Conservation (phyloP, 2,888 invertebrate genomes). For the Pterostichus madidus region DNA sequence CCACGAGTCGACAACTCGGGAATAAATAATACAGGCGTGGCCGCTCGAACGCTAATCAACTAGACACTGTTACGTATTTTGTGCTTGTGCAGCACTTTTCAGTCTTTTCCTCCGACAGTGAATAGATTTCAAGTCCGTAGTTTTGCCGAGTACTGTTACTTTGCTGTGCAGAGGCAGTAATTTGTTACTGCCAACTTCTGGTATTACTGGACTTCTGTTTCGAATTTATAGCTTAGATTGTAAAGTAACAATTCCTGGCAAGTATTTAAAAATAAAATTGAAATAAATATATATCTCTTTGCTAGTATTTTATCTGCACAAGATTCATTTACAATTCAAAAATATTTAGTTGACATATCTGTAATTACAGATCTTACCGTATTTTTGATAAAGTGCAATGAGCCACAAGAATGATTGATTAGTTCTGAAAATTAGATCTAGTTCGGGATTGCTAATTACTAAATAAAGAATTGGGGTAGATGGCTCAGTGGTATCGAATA, state of each 20-base stretch:
- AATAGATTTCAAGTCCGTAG: slow-evolving; percentile 15
- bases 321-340: no score
- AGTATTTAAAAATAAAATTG: neutral
- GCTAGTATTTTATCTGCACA: no score
- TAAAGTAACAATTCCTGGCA: neutral
- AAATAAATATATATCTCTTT: no score
- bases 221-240: neutral
- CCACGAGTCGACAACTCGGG: slow-evolving; percentile 37
- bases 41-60: slow-evolving; percentile 32
- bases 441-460: no score
- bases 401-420: no score
- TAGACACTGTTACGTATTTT: slow-evolving; percentile 5
- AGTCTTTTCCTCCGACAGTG: slow-evolving; percentile 1
- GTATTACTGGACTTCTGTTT: slow-evolving; percentile 9
- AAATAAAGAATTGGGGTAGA: no score
- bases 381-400: no score
- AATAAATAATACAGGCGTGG: slow-evolving; percentile 59
- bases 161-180: neutral
- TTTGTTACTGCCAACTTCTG: slow-evolving; percentile 26
- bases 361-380: no score
- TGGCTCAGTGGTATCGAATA: no score
- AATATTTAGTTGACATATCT: no score
- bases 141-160: slow-evolving; percentile 21
- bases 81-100: slow-evolving; percentile 40
- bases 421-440: no score